Conservation (phyloP, 2,113 vertebrate species). For the Stegostoma tigrinum region DNA sequence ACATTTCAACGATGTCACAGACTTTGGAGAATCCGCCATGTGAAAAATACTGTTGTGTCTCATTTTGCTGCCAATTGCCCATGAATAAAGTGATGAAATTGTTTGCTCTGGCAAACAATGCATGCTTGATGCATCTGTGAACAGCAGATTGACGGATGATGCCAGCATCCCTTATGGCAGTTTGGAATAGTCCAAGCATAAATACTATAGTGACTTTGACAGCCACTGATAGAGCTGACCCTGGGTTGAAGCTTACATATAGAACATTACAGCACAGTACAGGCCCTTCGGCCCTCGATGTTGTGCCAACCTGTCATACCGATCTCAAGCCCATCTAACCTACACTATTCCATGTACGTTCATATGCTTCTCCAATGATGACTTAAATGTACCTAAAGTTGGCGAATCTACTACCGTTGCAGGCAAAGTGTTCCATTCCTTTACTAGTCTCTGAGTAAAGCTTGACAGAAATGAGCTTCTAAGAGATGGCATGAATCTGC, state of each 20-base stretch:
- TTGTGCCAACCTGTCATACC: too few species aligned
- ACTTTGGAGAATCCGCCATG: neutral
- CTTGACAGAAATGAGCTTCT: neutral
- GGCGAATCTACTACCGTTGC: too few species aligned
- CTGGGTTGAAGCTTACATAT: neutral
- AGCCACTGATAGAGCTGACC: neutral
- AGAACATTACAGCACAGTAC: too few species aligned
- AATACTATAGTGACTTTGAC: slow-evolving; percentile 24
- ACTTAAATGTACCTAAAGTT: too few species aligned
- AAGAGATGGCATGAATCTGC: neutral
- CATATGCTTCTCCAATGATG: too few species aligned
- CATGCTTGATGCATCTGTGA: slow-evolving; percentile 27
- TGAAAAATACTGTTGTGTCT: neutral
- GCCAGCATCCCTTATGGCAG: neutral
- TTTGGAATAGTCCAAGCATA: slow-evolving; percentile 14
- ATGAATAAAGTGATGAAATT: slow-evolving; percentile 25
- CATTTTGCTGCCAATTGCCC: neutral
- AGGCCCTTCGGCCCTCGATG: too few species aligned
- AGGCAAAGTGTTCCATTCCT: too few species aligned
- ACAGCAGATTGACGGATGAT: slow-evolving; percentile 20
- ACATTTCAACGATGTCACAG: neutral
- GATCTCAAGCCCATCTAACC: too few species aligned
- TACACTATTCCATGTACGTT: too few species aligned
- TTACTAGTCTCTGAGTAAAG: too few species aligned
- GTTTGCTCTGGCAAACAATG: slow-evolving; percentile 13